A percentile compares a stretch with the other conserved stretches of the same genome.
Conservation (phyloP, 2,113 vertebrate species). For the Brachyistius frenatus region DNA sequence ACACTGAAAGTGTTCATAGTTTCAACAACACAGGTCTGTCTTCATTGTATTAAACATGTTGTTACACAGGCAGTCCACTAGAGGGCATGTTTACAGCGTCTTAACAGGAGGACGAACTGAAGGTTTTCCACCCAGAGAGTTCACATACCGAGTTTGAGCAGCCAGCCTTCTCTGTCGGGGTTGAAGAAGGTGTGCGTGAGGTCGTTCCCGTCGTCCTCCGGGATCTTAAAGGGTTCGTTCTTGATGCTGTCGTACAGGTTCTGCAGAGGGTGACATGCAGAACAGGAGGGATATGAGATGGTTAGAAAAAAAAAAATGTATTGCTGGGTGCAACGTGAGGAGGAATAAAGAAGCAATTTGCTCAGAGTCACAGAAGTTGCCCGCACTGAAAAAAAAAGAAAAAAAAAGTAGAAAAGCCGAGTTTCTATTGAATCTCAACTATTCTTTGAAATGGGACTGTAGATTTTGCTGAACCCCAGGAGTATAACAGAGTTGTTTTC, state of each 20-base stretch:
- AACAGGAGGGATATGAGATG: background rate
- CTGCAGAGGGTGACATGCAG: slow-evolving; percentile 74
- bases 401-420: too few relatives aligned
- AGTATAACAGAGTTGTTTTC: too few relatives aligned
- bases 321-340: too few relatives aligned
- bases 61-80: slow-evolving; percentile 28
- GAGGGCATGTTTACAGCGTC: slow-evolving; percentile 16
- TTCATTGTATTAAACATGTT: background rate
- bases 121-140: background rate
- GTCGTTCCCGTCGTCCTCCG: slow-evolving; percentile 96
- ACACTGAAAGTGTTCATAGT: background rate
- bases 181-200: slow-evolving; percentile 99
- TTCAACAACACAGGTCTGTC: background rate
- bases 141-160: slow-evolving; percentile 93
- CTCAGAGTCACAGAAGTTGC: too few relatives aligned
- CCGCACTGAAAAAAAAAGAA: too few relatives aligned
- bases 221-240: slow-evolving; percentile 98
- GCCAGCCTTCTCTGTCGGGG: slow-evolving; percentile 97
- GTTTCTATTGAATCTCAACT: too few relatives aligned
- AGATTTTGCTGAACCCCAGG: too few relatives aligned
- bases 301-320: too few relatives aligned
- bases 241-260: slow-evolving; percentile 98
- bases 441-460: too few relatives aligned
- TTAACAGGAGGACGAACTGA: too few relatives aligned
- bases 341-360: too few relatives aligned